Percentiles rank a stretch among this genome's conserved stretches.
Conservation (phyloP, 1,140 invertebrate species). For the Drosophila equinoxialis region DNA sequence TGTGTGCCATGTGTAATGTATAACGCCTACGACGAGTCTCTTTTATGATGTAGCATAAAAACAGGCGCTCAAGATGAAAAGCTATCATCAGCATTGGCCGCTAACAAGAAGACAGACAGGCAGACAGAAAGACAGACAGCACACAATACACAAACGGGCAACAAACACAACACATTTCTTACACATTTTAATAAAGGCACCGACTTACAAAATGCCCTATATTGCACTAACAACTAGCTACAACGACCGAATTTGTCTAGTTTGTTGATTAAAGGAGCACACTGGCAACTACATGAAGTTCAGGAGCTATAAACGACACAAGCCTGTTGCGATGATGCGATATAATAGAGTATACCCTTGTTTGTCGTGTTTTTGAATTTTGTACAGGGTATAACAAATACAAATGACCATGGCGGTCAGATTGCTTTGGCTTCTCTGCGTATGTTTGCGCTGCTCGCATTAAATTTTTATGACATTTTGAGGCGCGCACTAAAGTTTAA, state of each 20-base stretch:
- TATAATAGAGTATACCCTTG: too few relatives aligned
- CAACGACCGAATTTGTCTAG: too few relatives aligned
- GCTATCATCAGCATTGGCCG: constrained; percentile 66
- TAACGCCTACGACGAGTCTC: constrained; percentile 36
- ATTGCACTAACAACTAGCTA: not conserved
- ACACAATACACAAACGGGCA: constrained; percentile 5
- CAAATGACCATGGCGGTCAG: constrained; percentile 65
- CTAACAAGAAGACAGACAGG: constrained; percentile 51
- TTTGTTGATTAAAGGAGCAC: too few relatives aligned
- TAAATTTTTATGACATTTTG: constrained; percentile 78
- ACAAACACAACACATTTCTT: constrained; percentile 4
- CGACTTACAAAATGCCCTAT: not conserved
- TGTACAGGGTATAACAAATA: constrained; percentile 25
- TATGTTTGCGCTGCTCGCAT: constrained; percentile 38
- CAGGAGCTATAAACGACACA: too few relatives aligned
- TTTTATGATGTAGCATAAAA: constrained; percentile 78
- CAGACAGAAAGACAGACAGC: constrained; percentile 7
- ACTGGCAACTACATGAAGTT: too few relatives aligned
- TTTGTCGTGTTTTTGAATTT: too few relatives aligned
- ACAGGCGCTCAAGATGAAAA: constrained; percentile 70
- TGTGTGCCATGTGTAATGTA: constrained; percentile 59
- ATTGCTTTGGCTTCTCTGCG: constrained; percentile 25
- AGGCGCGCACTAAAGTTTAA: constrained; percentile 70
- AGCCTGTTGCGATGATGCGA: too few relatives aligned
- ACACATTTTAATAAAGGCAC: not conserved